phyloP scores from a whole-genome alignment of 2,888 invertebrate genomes.

The Cantharis rustica region DNA sequence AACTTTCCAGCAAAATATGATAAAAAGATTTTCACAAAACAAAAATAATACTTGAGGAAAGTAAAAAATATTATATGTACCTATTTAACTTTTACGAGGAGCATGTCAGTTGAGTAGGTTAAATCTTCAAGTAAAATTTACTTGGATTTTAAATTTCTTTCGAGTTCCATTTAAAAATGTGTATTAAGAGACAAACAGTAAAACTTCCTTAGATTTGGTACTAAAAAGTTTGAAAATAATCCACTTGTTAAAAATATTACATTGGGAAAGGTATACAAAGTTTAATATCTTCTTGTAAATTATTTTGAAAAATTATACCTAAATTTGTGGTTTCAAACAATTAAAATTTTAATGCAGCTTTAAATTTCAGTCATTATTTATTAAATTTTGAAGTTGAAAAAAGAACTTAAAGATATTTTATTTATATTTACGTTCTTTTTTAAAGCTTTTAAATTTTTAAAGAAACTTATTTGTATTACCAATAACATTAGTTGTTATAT shows the following conservation, averaged over 20 bases:
- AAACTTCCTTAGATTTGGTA: not conserved
- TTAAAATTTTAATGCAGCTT: not conserved
- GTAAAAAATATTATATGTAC: not conserved
- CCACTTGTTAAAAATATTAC: not conserved
- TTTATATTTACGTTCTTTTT: too few relatives aligned
- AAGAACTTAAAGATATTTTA: too few relatives aligned
- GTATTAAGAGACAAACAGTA: slow-evolving; percentile 5
- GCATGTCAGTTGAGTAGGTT: not conserved
- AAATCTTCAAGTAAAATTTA: slow-evolving; percentile 4
- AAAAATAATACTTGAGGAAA: not conserved
- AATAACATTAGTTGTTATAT: not conserved
- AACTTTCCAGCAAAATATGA: not conserved
- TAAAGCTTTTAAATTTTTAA: too few relatives aligned
- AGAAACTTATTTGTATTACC: not conserved
- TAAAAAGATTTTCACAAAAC: not conserved
- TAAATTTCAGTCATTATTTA: not conserved
- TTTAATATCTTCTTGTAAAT: not conserved
- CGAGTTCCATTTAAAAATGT: not conserved
- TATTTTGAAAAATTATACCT: not conserved
- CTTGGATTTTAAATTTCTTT: not conserved
- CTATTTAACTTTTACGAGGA: not conserved
- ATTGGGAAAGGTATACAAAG: not conserved
- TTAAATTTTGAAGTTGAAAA: not conserved
- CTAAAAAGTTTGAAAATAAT: not conserved
- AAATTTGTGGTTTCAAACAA: not conserved